Evolutionary conservation across 1,140 invertebrate species (phyloP).

Genomic region (Acromyrmex heyeri): DNA sequence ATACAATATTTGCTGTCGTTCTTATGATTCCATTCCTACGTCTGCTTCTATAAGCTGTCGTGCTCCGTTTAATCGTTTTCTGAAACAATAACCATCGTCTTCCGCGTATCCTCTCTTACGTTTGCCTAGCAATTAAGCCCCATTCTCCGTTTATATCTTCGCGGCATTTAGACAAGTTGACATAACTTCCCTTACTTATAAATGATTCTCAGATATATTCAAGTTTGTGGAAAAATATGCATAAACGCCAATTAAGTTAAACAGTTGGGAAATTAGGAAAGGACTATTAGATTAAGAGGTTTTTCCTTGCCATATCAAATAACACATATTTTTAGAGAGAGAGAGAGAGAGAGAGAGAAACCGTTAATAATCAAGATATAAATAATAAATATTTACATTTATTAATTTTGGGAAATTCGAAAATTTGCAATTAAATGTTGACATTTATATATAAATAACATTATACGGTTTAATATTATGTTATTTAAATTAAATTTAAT

Average conservation of each 20-base stretch:
- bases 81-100: conserved; percentile 66
- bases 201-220: neutral
- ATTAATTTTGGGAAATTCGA: neutral
- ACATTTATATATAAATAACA: neutral
- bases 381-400: neutral
- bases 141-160: conserved; percentile 34
- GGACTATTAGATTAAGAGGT: neutral
- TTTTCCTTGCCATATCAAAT: neutral
- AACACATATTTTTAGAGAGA: neutral
- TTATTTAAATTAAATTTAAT: neutral
- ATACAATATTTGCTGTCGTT: conserved; percentile 32
- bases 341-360: neutral
- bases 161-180: conserved; percentile 44
- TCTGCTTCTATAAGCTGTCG: neutral
- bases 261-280: neutral
- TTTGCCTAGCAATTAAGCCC: conserved; percentile 64
- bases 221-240: conserved; percentile 39
- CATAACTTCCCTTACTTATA: conserved; percentile 50
- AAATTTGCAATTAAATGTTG: neutral
- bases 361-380: neutral
- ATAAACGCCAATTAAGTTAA: conserved; percentile 51
- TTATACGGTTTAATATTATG: neutral
- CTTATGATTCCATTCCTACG: conserved; percentile 7
- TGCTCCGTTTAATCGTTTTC: conserved; percentile 54
- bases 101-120: conserved; percentile 43